A percentile compares a stretch with the other conserved stretches of the same genome.
These are phyloP conservation scores for Diplolepis rosae DNA, from an alignment of 2,888 invertebrate genomes.

Conservation along the genomic window DNA sequence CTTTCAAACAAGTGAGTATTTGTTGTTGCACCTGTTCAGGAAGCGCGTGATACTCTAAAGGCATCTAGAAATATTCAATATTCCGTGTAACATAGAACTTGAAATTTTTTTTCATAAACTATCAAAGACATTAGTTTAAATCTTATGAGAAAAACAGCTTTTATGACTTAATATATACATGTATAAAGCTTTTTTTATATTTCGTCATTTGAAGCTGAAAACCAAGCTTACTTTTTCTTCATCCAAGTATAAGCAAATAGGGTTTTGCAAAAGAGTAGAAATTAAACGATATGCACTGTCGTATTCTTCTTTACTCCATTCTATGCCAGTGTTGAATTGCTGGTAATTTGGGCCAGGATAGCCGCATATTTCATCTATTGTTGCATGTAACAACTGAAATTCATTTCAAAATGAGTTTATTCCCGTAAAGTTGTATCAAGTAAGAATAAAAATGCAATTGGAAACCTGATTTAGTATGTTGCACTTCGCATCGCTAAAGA, in stretches of 20 bases:
- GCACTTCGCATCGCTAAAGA: constrained; percentile 54
- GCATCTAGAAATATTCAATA: constrained; percentile 62
- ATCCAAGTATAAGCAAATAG: constrained; percentile 58
- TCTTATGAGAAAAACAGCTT: no score
- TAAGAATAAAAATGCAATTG: constrained; percentile 1
- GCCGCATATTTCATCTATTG: constrained; percentile 67
- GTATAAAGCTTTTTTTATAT: no score
- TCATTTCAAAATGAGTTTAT: constrained; percentile 13
- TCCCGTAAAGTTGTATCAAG: constrained; percentile 19
- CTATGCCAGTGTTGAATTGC: constrained; percentile 57
- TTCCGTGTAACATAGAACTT: no score
- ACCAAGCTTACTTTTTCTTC: constrained; percentile 62
- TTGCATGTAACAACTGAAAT: constrained; percentile 64
- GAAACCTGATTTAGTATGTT: constrained; percentile 53
- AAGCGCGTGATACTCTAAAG: constrained; percentile 62
- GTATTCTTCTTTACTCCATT: constrained; percentile 64
- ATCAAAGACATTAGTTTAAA: no score
- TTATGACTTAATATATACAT: no score
- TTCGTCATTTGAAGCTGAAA: no score
- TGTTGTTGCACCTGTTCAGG: constrained; percentile 60
- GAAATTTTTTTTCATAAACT: no score
- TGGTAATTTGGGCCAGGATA: constrained; percentile 58
- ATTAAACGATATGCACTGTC: constrained; percentile 56
- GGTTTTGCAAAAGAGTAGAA: constrained; percentile 57
- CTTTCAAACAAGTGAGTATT: constrained; percentile 60